Evolutionary conservation across 2,888 invertebrate species (phyloP).

Genomic region (Drosophila paramelanica): DNA sequence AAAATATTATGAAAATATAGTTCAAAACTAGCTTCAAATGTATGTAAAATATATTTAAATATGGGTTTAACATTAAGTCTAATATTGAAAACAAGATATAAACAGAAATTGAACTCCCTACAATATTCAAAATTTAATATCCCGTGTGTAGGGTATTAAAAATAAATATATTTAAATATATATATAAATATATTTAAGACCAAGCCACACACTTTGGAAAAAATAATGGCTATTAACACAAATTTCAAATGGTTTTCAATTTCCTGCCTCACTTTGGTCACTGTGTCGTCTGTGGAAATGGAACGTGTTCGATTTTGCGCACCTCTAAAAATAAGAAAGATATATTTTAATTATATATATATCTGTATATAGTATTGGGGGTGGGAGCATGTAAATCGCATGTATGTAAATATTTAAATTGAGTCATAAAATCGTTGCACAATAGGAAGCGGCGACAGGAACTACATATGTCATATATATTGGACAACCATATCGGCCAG

Average conservation of each 20-base stretch:
- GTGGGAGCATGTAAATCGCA: slow-evolving; percentile 58
- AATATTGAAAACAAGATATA: too few species aligned
- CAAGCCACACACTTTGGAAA: slow-evolving; percentile 1
- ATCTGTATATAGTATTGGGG: slow-evolving; percentile 13
- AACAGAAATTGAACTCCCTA: too few species aligned
- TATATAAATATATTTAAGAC: not conserved
- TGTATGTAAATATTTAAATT: slow-evolving; percentile 70
- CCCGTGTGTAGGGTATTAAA: not conserved
- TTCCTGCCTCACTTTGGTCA: slow-evolving; percentile 63
- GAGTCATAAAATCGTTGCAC: slow-evolving; percentile 71
- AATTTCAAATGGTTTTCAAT: slow-evolving; percentile 53
- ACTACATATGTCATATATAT: slow-evolving; percentile 43
- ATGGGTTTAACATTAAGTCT: too few species aligned
- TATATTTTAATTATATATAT: slow-evolving; percentile 4
- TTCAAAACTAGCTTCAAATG: too few species aligned
- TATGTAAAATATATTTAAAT: too few species aligned
- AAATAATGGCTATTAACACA: slow-evolving; percentile 36
- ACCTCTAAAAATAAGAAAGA: slow-evolving; percentile 34
- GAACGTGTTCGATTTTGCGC: slow-evolving; percentile 69
- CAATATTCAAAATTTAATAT: too few species aligned
- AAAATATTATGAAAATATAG: too few species aligned
- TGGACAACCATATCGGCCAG: slow-evolving; percentile 59
- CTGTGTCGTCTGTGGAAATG: slow-evolving; percentile 40
- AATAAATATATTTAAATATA: too few species aligned
- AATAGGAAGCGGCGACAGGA: slow-evolving; percentile 55